Percentiles rank a stretch among this genome's conserved stretches.
These are phyloP conservation scores for Coranthus polyacanthus DNA, from an alignment of 2,797 vertebrate genomes.

Conservation along the genomic window DNA sequence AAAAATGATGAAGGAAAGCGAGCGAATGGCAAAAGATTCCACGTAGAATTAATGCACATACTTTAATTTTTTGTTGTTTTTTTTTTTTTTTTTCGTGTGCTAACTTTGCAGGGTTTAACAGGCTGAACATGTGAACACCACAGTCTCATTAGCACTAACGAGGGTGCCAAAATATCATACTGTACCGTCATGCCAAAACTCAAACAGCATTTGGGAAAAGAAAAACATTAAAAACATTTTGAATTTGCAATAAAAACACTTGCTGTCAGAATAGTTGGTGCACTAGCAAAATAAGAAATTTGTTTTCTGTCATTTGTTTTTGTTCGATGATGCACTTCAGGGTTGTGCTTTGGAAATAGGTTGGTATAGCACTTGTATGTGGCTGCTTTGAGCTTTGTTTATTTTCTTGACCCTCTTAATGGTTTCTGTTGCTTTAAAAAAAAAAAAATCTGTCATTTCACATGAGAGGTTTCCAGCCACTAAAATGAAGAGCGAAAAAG, in stretches of 20 bases:
- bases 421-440: slow-evolving; percentile 21
- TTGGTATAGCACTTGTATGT: slow-evolving; percentile 21
- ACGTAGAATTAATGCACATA: slow-evolving; percentile 33
- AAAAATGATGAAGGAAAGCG: background rate
- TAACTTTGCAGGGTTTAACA: slow-evolving; percentile 7
- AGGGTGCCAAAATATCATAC: slow-evolving; percentile 34
- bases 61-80: too few species aligned
- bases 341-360: slow-evolving; percentile 29
- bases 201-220: slow-evolving; percentile 28
- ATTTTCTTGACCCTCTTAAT: background rate
- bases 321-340: slow-evolving; percentile 10
- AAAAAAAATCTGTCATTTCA: slow-evolving; percentile 18
- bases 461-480: background rate
- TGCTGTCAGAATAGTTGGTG: slow-evolving; percentile 21
- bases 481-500: background rate
- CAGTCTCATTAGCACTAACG: slow-evolving; percentile 55
- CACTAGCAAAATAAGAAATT: slow-evolving; percentile 18
- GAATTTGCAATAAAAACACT: slow-evolving; percentile 15
- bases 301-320: background rate
- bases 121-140: slow-evolving; percentile 7
- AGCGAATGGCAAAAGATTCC: background rate
- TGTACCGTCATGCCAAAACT: slow-evolving; percentile 33
- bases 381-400: slow-evolving; percentile 24
- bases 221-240: slow-evolving; percentile 29
- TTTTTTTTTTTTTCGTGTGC: slow-evolving; percentile 30